A percentile compares a stretch with the other conserved stretches of the same genome.
These are phyloP conservation scores for Oreortyx pictus DNA, from an alignment of 2,797 vertebrate species.

Conservation along the genomic window DNA sequence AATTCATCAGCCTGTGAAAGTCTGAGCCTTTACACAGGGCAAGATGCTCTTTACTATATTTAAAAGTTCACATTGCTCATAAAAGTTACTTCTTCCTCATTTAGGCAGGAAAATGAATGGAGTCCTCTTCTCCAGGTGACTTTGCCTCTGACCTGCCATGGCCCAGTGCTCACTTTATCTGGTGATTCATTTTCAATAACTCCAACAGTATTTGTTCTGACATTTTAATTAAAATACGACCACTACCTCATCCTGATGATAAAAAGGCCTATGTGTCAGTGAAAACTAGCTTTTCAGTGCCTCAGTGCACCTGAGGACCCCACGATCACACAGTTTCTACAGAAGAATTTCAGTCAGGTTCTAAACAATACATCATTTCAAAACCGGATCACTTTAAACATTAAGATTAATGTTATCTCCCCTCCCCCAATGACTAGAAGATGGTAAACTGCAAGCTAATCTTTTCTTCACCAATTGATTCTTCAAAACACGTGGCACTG, in stretches of 20 bases:
- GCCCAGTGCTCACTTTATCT: conserved; percentile 88
- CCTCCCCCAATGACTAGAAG: conserved; percentile 46
- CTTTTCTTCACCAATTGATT: conserved; percentile 14
- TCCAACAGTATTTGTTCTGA: conserved; percentile 92
- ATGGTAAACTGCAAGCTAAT: conserved; percentile 46
- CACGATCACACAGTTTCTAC: conserved; percentile 74
- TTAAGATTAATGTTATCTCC: conserved; percentile 76
- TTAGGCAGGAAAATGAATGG: conserved; percentile 84
- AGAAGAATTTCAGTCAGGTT: conserved; percentile 78
- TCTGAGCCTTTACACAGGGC: conserved; percentile 58
- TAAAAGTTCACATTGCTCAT: conserved; percentile 78
- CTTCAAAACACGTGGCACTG: conserved; percentile 17
- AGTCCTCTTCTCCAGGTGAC: conserved; percentile 85
- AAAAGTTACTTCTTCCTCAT: conserved; percentile 81
- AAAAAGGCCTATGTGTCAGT: conserved; percentile 85
- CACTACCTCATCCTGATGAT: conserved; percentile 89
- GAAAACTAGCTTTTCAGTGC: conserved; percentile 83
- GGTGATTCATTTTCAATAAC: conserved; percentile 91
- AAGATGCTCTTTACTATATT: conserved; percentile 75
- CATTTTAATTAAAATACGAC: conserved; percentile 95
- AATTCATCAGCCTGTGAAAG: conserved; percentile 74
- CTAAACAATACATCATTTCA: conserved; percentile 79
- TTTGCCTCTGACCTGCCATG: conserved; percentile 91
- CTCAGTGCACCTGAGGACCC: conserved; percentile 82
- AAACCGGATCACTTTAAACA: conserved; percentile 76